Base-by-base conservation (phyloP, 2,888 invertebrate species). In the Notocelia uddmanniana region DNA sequence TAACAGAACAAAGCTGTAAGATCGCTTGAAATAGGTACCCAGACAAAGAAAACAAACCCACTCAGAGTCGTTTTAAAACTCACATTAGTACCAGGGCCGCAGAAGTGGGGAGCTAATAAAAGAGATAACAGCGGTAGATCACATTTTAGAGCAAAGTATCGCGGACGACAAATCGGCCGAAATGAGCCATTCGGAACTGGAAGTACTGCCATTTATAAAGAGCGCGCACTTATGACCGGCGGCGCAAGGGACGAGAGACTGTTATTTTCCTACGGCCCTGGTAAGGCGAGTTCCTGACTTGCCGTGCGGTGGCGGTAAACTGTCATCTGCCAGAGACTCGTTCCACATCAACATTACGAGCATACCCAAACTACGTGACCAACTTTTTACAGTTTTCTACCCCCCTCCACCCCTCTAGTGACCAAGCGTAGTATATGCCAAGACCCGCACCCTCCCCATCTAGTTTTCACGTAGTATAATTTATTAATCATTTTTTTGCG, bases 131-230 rank as follows among this genome's bases (percentile, higher is more conserved):
- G 74, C 83, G 82, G 89, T 91, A 90, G 89, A 88, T 91, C 87
- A 89, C 86, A 86, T 86, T 86, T 85, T 82, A 78, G 78, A 76
- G 79, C 89, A 87, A 88, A 89, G 86, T 87, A 90, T 88, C 88
- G 87, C 85, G 82, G 85, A 78, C 82, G 80, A 83, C 82, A 83
- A 87, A 88, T 88, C 89, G 85, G 84, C 87, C 88, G 84, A 89
- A 92, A 92, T 91, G 92, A 91, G 92, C 90, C 90, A 89, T 92
- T 90, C 88, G 83, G 84, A 85, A 83, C 88, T 84, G 83, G 86
- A 83, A 90, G 86, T 87, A 85, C 89, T 87, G 87, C 89, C 90
- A 92, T 92, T 92, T 91, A 86, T 85, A 84, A 83, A 88, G 85
- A 88, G 85, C 83, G 86, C 84, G 86, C 83, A 81, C 80, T 81